Conservation (phyloP, 2,797 vertebrate species). For the Mus spretus region DNA sequence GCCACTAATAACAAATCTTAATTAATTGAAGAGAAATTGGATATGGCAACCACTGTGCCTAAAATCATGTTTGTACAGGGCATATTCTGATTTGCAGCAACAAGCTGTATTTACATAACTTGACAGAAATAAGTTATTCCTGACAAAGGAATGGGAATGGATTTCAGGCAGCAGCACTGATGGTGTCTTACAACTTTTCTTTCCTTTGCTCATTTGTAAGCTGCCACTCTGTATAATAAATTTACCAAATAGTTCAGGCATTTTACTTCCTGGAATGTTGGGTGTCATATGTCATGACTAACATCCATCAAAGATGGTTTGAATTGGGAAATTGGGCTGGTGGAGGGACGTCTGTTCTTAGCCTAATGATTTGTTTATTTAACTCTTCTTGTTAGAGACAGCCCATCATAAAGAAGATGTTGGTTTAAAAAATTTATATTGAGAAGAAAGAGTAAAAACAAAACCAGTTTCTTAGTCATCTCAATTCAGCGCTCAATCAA, state of each 20-base stretch:
- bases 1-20: slow-evolving; percentile 75
- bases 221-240: slow-evolving; percentile 69
- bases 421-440: slow-evolving; percentile 65
- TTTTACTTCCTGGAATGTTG: slow-evolving; percentile 67
- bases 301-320: slow-evolving; percentile 65
- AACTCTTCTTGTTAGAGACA: slow-evolving; percentile 68
- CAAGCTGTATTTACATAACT: slow-evolving; percentile 60
- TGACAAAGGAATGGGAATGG: slow-evolving; percentile 55
- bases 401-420: slow-evolving; percentile 61
- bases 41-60: slow-evolving; percentile 66
- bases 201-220: slow-evolving; percentile 72
- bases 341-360: slow-evolving; percentile 61
- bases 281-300: slow-evolving; percentile 70
- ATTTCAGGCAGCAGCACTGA: slow-evolving; percentile 54
- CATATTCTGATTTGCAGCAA: slow-evolving; percentile 62
- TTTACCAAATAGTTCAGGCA: slow-evolving; percentile 45
- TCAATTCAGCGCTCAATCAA: slow-evolving; percentile 46
- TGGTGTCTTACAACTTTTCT: slow-evolving; percentile 59
- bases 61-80: slow-evolving; percentile 71
- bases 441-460: slow-evolving; percentile 68
- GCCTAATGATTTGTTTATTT: slow-evolving; percentile 79
- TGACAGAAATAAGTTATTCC: slow-evolving; percentile 64
- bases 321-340: slow-evolving; percentile 51
- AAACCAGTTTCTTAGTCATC: background rate
- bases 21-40: slow-evolving; percentile 78